phyloP scores from a whole-genome alignment of 2,113 vertebrate species.

The Hippocampus zosterae region DNA sequence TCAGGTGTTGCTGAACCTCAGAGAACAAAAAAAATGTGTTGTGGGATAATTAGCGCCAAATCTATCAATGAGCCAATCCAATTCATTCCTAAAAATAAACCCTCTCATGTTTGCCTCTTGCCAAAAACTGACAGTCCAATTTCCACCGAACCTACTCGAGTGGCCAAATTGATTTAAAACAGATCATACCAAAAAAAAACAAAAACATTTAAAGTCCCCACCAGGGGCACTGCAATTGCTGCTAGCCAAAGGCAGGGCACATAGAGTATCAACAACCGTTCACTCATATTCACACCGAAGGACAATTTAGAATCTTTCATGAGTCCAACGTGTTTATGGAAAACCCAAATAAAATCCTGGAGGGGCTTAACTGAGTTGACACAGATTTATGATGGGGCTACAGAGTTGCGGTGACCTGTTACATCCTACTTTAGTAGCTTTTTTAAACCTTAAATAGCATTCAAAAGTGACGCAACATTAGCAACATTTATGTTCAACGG shows the following conservation, averaged over 20 bases:
- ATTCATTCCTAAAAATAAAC: not conserved
- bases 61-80: not conserved
- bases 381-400: too few species aligned
- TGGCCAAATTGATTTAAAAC: not conserved
- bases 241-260: not conserved
- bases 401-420: too few species aligned
- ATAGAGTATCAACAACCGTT: not conserved
- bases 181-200: not conserved
- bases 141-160: not conserved
- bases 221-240: not conserved
- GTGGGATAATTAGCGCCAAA: not conserved
- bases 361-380: too few species aligned
- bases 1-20: not conserved
- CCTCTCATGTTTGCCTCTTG: not conserved
- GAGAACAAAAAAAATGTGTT: not conserved
- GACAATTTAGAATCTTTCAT: not conserved
- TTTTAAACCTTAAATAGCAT: too few species aligned
- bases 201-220: not conserved
- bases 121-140: constrained; percentile 1
- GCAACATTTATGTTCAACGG: too few species aligned
- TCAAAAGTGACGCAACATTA: too few species aligned
- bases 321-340: too few species aligned
- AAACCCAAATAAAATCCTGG: too few species aligned
- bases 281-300: not conserved
- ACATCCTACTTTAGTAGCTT: too few species aligned